phyloP scores from a whole-genome alignment of 2,888 invertebrate genomes.

The Mythimna loreyi region DNA sequence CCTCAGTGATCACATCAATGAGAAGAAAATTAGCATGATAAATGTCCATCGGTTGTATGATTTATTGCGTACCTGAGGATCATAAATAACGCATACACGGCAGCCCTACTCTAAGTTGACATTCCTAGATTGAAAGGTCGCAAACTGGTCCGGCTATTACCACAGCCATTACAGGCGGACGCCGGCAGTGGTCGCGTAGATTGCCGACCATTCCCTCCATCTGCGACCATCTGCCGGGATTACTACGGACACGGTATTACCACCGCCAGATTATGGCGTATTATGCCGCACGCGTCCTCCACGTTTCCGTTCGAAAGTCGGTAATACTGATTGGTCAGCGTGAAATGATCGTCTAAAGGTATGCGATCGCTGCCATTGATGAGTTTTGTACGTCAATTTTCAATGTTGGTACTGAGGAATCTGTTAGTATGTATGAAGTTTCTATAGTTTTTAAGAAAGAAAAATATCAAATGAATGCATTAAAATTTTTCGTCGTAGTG shows the following conservation, averaged over 20 bases:
- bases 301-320: slow-evolving; percentile 65
- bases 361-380: slow-evolving; percentile 56
- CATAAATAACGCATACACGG: slow-evolving; percentile 52
- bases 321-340: slow-evolving; percentile 65
- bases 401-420: slow-evolving; percentile 9
- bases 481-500: not conserved
- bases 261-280: slow-evolving; percentile 78
- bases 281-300: slow-evolving; percentile 79
- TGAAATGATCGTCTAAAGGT: slow-evolving; percentile 61
- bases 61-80: slow-evolving; percentile 18
- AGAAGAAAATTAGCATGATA: slow-evolving; percentile 49
- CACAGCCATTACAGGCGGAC: slow-evolving; percentile 74
- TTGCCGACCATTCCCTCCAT: slow-evolving; percentile 73
- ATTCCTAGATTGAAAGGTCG: slow-evolving; percentile 80
- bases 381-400: slow-evolving; percentile 43
- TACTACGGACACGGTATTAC: slow-evolving; percentile 63
- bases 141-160: slow-evolving; percentile 78
- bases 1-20: slow-evolving; percentile 9
- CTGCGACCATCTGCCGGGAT: slow-evolving; percentile 69
- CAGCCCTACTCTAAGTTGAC: slow-evolving; percentile 73
- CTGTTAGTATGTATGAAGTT: not conserved
- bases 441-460: not conserved
- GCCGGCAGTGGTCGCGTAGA: slow-evolving; percentile 77
- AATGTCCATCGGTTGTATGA: slow-evolving; percentile 11
- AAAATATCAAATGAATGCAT: not conserved